Conservation (phyloP, 1,140 invertebrate species). For the Rhynchophorus ferrugineus region DNA sequence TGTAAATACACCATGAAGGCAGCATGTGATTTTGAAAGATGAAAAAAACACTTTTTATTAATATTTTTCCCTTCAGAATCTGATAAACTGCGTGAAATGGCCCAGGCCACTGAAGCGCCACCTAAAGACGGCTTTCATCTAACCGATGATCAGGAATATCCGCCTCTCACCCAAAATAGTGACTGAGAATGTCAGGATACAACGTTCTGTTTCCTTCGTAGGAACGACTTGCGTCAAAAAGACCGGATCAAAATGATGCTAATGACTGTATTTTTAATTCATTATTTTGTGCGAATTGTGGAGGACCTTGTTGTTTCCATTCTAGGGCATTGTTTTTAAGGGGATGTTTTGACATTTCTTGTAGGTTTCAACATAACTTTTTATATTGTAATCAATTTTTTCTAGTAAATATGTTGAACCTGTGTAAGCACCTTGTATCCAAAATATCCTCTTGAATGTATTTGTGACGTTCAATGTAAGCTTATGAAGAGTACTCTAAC, state of each 20-base stretch:
- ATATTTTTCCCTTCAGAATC: conserved; percentile 56
- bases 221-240: neutral
- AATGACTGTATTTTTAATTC: conserved; percentile 22
- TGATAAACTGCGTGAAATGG: conserved; percentile 68
- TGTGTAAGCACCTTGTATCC: no score
- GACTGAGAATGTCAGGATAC: conserved; percentile 42
- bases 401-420: no score
- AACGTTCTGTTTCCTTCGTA: neutral
- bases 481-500: neutral
- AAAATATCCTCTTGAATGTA: neutral
- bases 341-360: conserved; percentile 5
- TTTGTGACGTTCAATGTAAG: neutral
- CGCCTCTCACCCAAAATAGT: conserved; percentile 65
- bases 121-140: conserved; percentile 61
- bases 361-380: no score
- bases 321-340: conserved; percentile 20
- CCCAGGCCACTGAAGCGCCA: conserved; percentile 56
- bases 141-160: conserved; percentile 76
- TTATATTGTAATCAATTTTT: no score
- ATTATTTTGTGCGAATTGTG: conserved; percentile 32
- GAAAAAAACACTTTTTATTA: no score
- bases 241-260: conserved; percentile 4
- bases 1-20: no score
- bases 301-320: conserved; percentile 35
- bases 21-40: no score